Evolutionary conservation across 2,888 invertebrate genomes (phyloP), one percentile per base, ranked within the genome.

Genomic region (Leucophenga maculata): DNA sequence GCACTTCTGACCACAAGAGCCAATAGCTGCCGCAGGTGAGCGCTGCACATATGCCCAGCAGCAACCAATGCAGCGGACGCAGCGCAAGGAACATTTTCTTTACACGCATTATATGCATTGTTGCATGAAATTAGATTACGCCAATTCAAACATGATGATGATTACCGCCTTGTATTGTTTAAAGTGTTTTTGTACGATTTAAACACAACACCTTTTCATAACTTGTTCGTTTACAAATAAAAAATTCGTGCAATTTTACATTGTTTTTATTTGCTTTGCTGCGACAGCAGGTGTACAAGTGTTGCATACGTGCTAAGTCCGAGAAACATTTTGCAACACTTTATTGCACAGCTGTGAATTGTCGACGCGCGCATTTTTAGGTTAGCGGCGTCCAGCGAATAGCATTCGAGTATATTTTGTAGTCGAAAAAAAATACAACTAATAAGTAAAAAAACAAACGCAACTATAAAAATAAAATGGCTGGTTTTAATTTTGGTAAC

Each of bases 71-170:
- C 57, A 84, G 70, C 54, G 85, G 87, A 57, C 85, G 86, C 65
- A 83, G 78, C 68, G 80, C 77, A 65, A 87, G 75, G 79, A 88
- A 78, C 87, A 88, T 87, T 77, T 78, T 82, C 83, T 60, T 82
- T 83, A 62, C 75, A 70, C 77, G 81, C 26, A 26, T 26, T 80
- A 31, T 65, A 50, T 65, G 65, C 65, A 64, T 64, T 26, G 44
- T 60, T 32, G 9, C 26, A 18, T 20, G 26, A 13, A 55, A 22
- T 22, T 14, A 26, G 26, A 55, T 26, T 26, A 26, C 55, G 55
- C 55, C 6, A 22, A 13, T 39, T 39, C 11, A 39, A 11, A 39
- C 39, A 39, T 26, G 26, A 3, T 26, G 26, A 26, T 26, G 26
- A 26, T 26, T 4, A 3, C 2, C 26, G 26, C 26, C 26, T 2